Conservation (phyloP, 92 coral and sea anemone genomes). For the Isaurus tuberculatus region DNA sequence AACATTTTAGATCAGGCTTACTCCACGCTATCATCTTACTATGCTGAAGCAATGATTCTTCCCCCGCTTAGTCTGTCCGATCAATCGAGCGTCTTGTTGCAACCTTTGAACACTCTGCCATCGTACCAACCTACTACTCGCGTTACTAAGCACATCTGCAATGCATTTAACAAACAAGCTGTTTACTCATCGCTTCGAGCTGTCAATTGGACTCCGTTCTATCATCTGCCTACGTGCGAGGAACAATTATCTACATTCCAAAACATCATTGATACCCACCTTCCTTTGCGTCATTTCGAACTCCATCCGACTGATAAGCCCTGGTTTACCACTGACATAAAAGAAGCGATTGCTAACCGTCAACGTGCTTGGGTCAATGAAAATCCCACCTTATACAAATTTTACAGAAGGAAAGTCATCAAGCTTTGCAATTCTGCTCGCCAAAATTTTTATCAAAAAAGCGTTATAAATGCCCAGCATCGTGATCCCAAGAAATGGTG, state of each 20-base stretch:
- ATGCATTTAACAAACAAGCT: not conserved
- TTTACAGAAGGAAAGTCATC: conserved; percentile 13
- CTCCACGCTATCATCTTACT: not conserved
- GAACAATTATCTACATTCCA: not conserved
- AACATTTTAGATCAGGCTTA: no score
- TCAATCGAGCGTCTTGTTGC: not conserved
- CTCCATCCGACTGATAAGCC: conserved; percentile 27
- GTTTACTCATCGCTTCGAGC: not conserved
- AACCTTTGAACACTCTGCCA: not conserved
- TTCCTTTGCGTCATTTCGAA: not conserved
- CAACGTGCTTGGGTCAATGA: conserved; percentile 28
- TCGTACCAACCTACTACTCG: not conserved
- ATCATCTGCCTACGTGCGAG: not conserved
- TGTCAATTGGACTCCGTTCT: not conserved
- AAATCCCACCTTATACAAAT: not conserved
- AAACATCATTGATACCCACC: not conserved
- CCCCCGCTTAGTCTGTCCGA: not conserved
- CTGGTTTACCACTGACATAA: conserved; percentile 22
- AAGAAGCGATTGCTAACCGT: conserved; percentile 18
- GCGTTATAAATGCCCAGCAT: not conserved
- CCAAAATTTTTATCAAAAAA: not conserved
- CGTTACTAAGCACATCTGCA: not conserved
- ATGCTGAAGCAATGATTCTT: not conserved
- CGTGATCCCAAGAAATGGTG: not conserved
- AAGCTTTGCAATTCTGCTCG: conserved; percentile 33